Evolutionary conservation across 1,140 invertebrate genomes (phyloP).

Genomic region (Orchestia grillus): DNA sequence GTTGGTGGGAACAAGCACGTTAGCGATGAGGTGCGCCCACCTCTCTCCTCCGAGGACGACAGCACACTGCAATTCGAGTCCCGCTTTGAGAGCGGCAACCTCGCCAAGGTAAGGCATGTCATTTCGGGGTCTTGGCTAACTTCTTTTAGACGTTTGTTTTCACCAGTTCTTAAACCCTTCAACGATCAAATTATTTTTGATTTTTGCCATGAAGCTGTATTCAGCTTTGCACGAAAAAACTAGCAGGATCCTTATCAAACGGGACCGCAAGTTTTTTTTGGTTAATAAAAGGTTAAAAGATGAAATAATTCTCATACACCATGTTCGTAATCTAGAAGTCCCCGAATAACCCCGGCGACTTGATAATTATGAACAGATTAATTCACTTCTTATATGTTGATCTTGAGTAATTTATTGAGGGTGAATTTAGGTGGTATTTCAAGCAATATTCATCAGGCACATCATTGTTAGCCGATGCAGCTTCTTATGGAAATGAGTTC

Average conservation of each 20-base stretch:
- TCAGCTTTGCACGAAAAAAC: no score
- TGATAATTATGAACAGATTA: not conserved
- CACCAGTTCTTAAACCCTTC: not conserved
- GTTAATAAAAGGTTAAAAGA: no score
- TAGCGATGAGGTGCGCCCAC: slow-evolving; percentile 69
- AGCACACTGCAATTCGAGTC: slow-evolving; percentile 88
- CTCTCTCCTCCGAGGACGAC: slow-evolving; percentile 68
- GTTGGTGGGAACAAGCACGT: slow-evolving; percentile 77
- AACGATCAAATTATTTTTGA: not conserved
- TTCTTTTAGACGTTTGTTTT: not conserved
- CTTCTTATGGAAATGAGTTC: not conserved
- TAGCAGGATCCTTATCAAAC: no score
- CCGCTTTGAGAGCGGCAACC: slow-evolving; percentile 95
- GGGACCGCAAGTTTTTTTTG: no score
- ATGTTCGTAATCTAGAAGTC: not conserved
- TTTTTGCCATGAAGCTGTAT: no score
- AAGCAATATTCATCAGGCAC: not conserved
- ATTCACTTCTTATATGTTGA: not conserved
- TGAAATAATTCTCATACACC: no score
- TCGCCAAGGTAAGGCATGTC: slow-evolving; percentile 78
- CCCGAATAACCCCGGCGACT: not conserved
- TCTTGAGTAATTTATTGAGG: not conserved
- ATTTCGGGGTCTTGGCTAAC: not conserved
- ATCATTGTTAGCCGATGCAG: not conserved
- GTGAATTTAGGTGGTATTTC: not conserved